A percentile compares a stretch with the other conserved stretches of the same genome.
These are phyloP conservation scores for mouse (Mus musculus) DNA, from an alignment of 2,113 vertebrate genomes.

Conservation along the genomic window GRCm39 chr7:106800001-106800500, in stretches of 20 bases:
- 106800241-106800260: background rate
- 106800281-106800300: background rate
- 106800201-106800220: conserved; percentile 11
- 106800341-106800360: background rate
- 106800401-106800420: background rate
- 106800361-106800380: background rate
- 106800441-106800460: background rate
- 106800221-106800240: background rate
- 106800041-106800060: background rate
- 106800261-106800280: conserved; percentile 22
- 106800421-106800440: conserved; percentile 24
- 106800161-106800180: conserved; percentile 8
- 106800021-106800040: background rate
- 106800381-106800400: background rate
- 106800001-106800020: background rate
- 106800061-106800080: background rate
- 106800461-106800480: conserved; percentile 9
- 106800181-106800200: background rate
- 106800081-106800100: background rate
- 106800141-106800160: background rate
- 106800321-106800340: background rate
- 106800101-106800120: background rate
- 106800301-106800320: background rate
- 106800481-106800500: background rate
- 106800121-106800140: background rate